These are phyloP conservation scores for Pseudochirops cupreus DNA, from an alignment of 2,797 vertebrate genomes.

Conservation along the genomic window DNA sequence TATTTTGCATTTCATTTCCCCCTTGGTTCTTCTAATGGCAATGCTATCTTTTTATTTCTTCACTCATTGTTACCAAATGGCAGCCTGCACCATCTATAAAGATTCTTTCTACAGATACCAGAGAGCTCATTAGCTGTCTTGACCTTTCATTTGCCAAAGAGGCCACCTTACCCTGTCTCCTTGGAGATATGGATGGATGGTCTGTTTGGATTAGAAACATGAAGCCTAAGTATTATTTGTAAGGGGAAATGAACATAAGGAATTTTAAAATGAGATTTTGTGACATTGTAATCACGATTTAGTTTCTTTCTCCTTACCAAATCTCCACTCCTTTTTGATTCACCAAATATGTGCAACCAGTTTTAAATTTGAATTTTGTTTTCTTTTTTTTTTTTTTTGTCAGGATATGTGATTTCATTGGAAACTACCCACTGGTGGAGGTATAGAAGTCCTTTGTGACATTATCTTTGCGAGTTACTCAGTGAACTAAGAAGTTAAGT, in stretches of 20 bases:
- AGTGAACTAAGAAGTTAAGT: not conserved
- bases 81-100: constrained; percentile 16
- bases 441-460: not conserved
- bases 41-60: not conserved
- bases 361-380: constrained; percentile 25
- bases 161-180: not conserved
- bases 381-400: not conserved
- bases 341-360: not conserved
- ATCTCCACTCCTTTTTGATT: not conserved
- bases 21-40: constrained; percentile 8
- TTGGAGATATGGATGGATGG: not conserved
- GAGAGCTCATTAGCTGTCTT: not conserved
- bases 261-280: constrained; percentile 17
- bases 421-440: not conserved
- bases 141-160: not conserved
- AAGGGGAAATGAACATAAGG: not conserved
- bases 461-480: not conserved
- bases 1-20: constrained; percentile 4
- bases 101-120: not conserved
- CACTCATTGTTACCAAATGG: constrained; percentile 27
- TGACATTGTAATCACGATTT: constrained; percentile 8
- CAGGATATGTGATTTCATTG: not conserved
- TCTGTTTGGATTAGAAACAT: constrained; percentile 21
- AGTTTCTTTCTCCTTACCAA: not conserved
- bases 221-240: constrained; percentile 16